Evolutionary conservation across 2,888 invertebrate species (phyloP), one percentile per base, ranked within the genome.

Genomic region (Ennomos fuscantarius): DNA sequence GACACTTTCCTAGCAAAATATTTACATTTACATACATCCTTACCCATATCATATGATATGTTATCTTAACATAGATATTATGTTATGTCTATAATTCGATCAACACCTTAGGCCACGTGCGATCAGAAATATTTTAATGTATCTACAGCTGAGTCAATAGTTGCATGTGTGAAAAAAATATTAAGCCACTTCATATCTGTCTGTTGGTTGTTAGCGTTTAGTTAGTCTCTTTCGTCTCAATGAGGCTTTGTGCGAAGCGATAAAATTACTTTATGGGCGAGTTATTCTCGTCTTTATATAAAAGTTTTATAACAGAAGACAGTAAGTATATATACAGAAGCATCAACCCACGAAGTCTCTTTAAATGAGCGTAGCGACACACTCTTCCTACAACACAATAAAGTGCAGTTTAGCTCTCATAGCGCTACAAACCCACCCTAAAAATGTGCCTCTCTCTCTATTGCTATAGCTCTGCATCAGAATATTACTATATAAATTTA

Each of bases 51-150:
- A 9, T 42, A 13, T 43, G 51, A 9, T 42, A 31, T 48, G 51
- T 55, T 55, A 60, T 52, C 48, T 44, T 24, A 31, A 44, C 44
- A 39, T 55, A 51, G 57, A 43, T 47, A 60, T 57, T 52, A 55
- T 66, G 46, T 64, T 60, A 64, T 69, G 61, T 63, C 62, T 55
- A 55, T 62, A 49, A 51, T 8, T 40, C 41, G 46, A 57, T 52
- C 68, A 73, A 51, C 69, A 69, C 71, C 65, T 46, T 55, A 32
- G 34, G 63, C 76, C 87, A 83, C 81, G 82, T 83, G 82, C 76
- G 51, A 36, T 47, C 32, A 15, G 24, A 15, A 51, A 51, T 39
- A 51, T 45, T 32, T 41, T 11, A 34, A 41, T 31, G 35, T 37
- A 15, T 6, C 2, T 24, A 15, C 80, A 75, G 79, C 80, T 80